Evolutionary conservation across 2,888 invertebrate genomes (phyloP).

Genomic region (Melieria picta): DNA sequence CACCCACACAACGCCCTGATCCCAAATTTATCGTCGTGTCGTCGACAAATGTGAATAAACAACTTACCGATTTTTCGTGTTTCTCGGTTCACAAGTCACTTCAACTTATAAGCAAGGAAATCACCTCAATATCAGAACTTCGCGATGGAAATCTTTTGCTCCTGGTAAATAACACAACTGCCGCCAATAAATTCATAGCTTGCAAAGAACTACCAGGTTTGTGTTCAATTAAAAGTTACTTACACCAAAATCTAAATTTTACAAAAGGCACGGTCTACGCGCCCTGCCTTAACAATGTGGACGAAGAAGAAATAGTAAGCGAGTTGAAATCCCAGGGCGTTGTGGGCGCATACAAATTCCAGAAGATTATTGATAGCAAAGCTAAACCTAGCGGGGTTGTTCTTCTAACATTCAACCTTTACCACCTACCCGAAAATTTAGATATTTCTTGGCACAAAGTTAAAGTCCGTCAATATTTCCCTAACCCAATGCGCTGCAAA

Average conservation of each 20-base stretch:
- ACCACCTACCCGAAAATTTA: too few relatives aligned
- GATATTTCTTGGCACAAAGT: too few relatives aligned
- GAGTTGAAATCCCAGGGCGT: background rate
- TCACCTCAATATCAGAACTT: background rate
- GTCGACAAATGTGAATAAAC: too few relatives aligned
- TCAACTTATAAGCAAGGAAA: constrained; percentile 5
- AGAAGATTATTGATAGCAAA: background rate
- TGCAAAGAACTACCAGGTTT: background rate
- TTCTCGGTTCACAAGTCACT: too few relatives aligned
- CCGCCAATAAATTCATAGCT: background rate
- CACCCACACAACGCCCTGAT: too few relatives aligned
- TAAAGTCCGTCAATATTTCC: too few relatives aligned
- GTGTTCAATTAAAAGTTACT: background rate
- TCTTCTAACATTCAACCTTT: too few relatives aligned
- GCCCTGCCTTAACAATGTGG: background rate
- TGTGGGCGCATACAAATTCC: background rate
- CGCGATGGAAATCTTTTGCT: background rate
- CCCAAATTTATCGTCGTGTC: too few relatives aligned
- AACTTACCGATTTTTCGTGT: too few relatives aligned
- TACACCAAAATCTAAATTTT: background rate
- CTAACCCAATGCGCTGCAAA: too few relatives aligned
- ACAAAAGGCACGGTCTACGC: background rate
- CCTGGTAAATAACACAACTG: background rate
- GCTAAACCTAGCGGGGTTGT: background rate
- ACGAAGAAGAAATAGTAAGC: background rate